phyloP scores from a whole-genome alignment of 2,888 invertebrate genomes.

The Drosophila phalerata region DNA sequence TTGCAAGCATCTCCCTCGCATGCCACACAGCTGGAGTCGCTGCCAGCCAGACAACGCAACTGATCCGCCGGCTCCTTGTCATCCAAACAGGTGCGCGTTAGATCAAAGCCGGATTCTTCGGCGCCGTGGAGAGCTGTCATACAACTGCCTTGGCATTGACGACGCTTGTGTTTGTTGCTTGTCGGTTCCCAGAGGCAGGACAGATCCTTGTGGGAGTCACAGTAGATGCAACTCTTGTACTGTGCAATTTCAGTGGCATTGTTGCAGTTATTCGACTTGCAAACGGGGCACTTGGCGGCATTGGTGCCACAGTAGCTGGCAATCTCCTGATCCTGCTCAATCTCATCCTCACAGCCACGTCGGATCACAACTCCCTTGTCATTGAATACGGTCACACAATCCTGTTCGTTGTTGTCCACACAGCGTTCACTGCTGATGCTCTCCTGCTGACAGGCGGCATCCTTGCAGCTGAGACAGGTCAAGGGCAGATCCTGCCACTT shows the following conservation, averaged over 20 bases:
- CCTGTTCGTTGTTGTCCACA: slow-evolving; percentile 81
- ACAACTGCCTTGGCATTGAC: slow-evolving; percentile 79
- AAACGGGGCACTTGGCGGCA: slow-evolving; percentile 67
- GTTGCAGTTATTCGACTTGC: slow-evolving; percentile 84
- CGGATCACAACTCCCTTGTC: slow-evolving; percentile 60
- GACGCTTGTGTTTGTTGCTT: slow-evolving; percentile 50
- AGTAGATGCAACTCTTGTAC: slow-evolving; percentile 78
- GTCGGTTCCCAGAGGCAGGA: slow-evolving; percentile 71
- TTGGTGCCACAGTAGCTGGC: slow-evolving; percentile 65
- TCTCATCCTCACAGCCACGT: slow-evolving; percentile 79
- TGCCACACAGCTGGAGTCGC: slow-evolving; percentile 64
- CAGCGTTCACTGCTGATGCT: slow-evolving; percentile 49
- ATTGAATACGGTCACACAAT: slow-evolving; percentile 80
- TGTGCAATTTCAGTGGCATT: slow-evolving; percentile 59
- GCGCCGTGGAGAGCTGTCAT: slow-evolving; percentile 82
- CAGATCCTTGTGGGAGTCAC: slow-evolving; percentile 71
- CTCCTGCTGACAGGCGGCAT: slow-evolving; percentile 53
- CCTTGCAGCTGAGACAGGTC: slow-evolving; percentile 72
- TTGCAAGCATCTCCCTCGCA: slow-evolving; percentile 75
- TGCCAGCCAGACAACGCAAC: slow-evolving; percentile 49
- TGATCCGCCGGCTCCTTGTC: slow-evolving; percentile 82
- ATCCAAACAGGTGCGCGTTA: slow-evolving; percentile 81
- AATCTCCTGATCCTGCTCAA: slow-evolving; percentile 47
- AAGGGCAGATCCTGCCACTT: slow-evolving; percentile 84
- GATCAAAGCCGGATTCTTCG: slow-evolving; percentile 61